phyloP scores from a whole-genome alignment of 2,797 vertebrate genomes.

The Sebastes nivosus region DNA sequence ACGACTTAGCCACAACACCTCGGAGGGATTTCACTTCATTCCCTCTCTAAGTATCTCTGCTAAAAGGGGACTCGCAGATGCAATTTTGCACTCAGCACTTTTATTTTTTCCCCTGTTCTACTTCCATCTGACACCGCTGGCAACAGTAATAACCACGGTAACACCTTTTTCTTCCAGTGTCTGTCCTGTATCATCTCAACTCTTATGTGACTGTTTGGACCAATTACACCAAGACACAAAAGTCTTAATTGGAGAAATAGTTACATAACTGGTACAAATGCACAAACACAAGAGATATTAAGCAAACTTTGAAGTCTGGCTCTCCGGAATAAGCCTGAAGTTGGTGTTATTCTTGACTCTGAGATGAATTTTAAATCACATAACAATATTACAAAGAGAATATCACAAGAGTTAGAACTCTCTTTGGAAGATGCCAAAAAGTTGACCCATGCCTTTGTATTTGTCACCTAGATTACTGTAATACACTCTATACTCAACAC shows the following conservation, averaged over 20 bases:
- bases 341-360: not conserved
- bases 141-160: not conserved
- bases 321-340: not conserved
- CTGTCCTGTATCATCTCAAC: not conserved
- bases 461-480: not conserved
- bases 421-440: not conserved
- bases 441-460: not conserved
- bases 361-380: not conserved
- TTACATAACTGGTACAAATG: not conserved
- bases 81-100: slow-evolving; percentile 25
- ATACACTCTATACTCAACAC: not conserved
- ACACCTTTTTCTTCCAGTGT: not conserved
- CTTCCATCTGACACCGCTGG: not conserved
- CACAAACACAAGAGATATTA: not conserved
- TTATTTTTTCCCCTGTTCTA: not conserved
- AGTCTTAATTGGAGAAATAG: not conserved
- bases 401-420: not conserved
- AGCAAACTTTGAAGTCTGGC: not conserved
- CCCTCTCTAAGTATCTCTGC: slow-evolving; percentile 14
- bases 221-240: not conserved
- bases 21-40: slow-evolving; percentile 39
- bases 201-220: not conserved
- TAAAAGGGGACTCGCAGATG: slow-evolving; percentile 24
- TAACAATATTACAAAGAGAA: not conserved
- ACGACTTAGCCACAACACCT: slow-evolving; percentile 19